Evolutionary conservation across 2,797 vertebrate genomes (phyloP), one percentile per base, ranked within the genome.

Genomic region (Gambelia wislizenii): DNA sequence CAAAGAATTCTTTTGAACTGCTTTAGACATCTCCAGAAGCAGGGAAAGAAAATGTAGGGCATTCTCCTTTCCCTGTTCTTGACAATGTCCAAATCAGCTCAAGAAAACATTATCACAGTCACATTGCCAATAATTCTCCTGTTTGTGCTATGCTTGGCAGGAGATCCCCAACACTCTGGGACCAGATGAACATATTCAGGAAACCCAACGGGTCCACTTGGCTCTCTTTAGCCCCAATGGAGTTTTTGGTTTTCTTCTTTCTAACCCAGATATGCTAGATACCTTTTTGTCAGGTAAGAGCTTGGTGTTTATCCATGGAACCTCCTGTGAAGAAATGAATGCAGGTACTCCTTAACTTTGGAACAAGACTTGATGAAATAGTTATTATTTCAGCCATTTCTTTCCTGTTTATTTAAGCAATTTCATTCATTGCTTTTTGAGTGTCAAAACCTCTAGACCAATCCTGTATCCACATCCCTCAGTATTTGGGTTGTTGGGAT

Each of bases 201-300:
- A 93, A 87, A 97, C 97, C 76, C 95, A 97, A 86, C 96, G 95
- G 77, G 97, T 98, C 87, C 97, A 98, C 85, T 95, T 99, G 82
- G 97, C 98, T 59, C 97, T 98, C 30, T 98, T 98, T 92, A 96
- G 96, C 27, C 92, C 97, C 27, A 93, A 92, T 0, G 98, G 98
- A n/a, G 96, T 98, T 69, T 98, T 98, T 81, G 98, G 99, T 42
- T 98, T 98, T 91, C 94, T 99, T 93, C 93, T 98, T 75, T 97
- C 97, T 83, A 96, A 96, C 81, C 91, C 49, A 20, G 95, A 96
- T 1, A 82, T 96, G 33, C 94, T 99, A 90, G 96, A 96, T 92
- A 92, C 91, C 0, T 97, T 99, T 94, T 93, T 99, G 20, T 96
- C 87, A 69, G 98, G 99, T 99, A 94, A 97, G 92, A 27, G 13